These are phyloP conservation scores for Eira barbara DNA, from an alignment of 2,113 vertebrate species.

Conservation along the genomic window DNA sequence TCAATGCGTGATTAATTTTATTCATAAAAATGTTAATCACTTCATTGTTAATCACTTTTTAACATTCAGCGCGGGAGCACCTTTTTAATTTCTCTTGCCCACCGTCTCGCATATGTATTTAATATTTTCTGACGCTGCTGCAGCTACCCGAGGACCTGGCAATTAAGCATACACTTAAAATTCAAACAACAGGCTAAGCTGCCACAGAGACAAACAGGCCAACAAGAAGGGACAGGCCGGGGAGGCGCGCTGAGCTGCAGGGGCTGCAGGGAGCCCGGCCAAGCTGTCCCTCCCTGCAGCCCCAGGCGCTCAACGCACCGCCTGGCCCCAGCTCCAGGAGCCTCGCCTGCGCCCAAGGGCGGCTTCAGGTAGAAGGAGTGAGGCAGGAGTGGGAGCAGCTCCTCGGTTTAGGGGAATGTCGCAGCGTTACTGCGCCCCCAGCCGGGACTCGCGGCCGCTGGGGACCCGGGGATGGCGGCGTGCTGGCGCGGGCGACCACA, in stretches of 20 bases:
- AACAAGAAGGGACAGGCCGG: too few species aligned
- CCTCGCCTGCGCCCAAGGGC: background rate
- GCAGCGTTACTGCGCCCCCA: conserved; percentile 57
- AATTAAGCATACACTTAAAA: too few species aligned
- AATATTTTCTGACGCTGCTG: too few species aligned
- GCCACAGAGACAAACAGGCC: too few species aligned
- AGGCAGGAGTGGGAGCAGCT: background rate
- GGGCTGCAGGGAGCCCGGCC: too few species aligned
- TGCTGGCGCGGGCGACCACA: rapidly evolving
- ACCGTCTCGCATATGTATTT: too few species aligned
- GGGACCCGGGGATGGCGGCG: conserved; percentile 82
- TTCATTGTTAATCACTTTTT: conserved; percentile 86
- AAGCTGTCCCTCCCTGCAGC: too few species aligned
- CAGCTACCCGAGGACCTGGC: too few species aligned
- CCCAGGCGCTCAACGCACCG: background rate
- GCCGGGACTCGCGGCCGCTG: conserved; percentile 61
- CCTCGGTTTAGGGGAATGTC: background rate
- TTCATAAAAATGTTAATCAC: conserved; percentile 91
- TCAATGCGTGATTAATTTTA: conserved; percentile 90
- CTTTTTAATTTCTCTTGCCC: too few species aligned
- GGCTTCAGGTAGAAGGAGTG: background rate
- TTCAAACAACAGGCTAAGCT: too few species aligned
- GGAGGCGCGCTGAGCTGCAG: too few species aligned
- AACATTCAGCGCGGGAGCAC: too few species aligned
- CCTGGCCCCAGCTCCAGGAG: background rate